These are phyloP conservation scores for Rhysida immarginata DNA, from an alignment of 1,140 invertebrate genomes.

Conservation along the genomic window DNA sequence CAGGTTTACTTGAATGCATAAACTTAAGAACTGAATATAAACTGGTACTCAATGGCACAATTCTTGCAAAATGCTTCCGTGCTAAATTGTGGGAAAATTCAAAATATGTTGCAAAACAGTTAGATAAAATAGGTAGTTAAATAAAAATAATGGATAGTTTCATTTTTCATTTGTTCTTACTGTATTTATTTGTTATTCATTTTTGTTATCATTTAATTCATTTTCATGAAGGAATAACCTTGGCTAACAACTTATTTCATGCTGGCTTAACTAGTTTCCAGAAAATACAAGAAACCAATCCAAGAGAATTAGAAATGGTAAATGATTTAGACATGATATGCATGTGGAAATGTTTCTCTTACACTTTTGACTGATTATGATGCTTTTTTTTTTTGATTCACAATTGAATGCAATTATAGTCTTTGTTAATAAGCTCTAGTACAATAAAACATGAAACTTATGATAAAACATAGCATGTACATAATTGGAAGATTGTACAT, in stretches of 20 bases:
- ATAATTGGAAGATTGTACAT: neutral
- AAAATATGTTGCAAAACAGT: slow-evolving; percentile 46
- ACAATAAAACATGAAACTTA: neutral
- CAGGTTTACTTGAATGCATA: slow-evolving; percentile 32
- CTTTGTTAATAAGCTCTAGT: no score
- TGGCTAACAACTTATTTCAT: slow-evolving; percentile 44
- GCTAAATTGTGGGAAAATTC: slow-evolving; percentile 60
- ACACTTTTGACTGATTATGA: neutral
- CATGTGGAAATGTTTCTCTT: neutral
- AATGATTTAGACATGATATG: slow-evolving; percentile 11
- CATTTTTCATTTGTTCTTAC: neutral
- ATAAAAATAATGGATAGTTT: slow-evolving; percentile 18
- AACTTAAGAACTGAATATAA: slow-evolving; percentile 23
- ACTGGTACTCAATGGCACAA: slow-evolving; percentile 39
- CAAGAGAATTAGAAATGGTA: slow-evolving; percentile 56
- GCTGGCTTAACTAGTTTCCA: slow-evolving; percentile 49
- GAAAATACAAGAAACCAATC: slow-evolving; percentile 45
- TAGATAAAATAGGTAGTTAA: slow-evolving; percentile 55
- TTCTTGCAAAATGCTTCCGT: slow-evolving; percentile 47
- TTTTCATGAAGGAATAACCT: slow-evolving; percentile 27
- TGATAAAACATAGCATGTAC: neutral
- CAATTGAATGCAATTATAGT: no score
- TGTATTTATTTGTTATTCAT: neutral
- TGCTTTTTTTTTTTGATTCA: neutral
- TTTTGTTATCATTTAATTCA: neutral